phyloP scores from a whole-genome alignment of 1,140 invertebrate genomes.

The Drosophila subpulchrella region DNA sequence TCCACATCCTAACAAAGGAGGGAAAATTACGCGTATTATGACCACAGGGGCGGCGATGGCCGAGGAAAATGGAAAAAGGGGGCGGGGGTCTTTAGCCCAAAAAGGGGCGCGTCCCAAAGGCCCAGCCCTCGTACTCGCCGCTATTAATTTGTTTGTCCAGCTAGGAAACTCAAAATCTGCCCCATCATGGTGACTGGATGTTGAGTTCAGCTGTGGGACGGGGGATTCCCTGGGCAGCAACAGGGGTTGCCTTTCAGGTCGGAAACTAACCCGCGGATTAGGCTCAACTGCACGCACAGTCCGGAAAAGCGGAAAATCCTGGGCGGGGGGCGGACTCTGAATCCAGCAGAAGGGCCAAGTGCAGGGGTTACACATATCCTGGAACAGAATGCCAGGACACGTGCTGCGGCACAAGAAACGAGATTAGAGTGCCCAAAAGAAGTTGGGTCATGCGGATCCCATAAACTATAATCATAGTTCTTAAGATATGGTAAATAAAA shows the following conservation, averaged over 20 bases:
- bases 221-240: constrained; percentile 23
- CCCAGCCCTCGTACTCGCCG: constrained; percentile 53
- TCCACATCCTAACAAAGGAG: constrained; percentile 43
- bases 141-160: constrained; percentile 78
- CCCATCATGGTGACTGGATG: constrained; percentile 55
- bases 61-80: not conserved
- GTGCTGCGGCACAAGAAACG: constrained; percentile 42
- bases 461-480: too few relatives aligned
- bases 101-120: constrained; percentile 44
- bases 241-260: constrained; percentile 46
- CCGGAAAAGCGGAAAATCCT: constrained; percentile 33
- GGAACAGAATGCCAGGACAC: constrained; percentile 36
- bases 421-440: constrained; percentile 18
- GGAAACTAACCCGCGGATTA: constrained; percentile 75
- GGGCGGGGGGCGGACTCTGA: not conserved
- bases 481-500: too few relatives aligned
- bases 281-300: constrained; percentile 71
- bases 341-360: constrained; percentile 4
- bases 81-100: constrained; percentile 4
- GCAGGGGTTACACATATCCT: constrained; percentile 23
- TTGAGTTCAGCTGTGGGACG: not conserved
- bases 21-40: constrained; percentile 80
- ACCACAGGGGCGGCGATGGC: constrained; percentile 40
- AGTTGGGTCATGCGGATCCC: not conserved
- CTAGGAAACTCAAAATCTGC: constrained; percentile 56